A percentile compares a stretch with the other conserved stretches of the same genome.
Conservation (phyloP, 2,888 invertebrate species). For the Dromius quadrimaculatus region DNA sequence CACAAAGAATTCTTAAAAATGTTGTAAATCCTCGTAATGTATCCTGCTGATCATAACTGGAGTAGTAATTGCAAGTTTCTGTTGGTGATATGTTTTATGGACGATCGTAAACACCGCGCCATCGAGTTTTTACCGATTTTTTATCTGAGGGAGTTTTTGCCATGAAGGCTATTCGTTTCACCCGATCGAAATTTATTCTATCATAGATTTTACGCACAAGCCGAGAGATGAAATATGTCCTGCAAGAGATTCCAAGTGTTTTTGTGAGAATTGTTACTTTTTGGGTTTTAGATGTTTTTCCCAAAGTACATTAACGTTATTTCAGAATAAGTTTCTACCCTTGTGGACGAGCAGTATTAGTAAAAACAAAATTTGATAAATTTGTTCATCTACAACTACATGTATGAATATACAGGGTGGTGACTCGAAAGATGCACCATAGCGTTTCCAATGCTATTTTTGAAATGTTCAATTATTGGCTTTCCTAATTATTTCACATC, state of each 20-base stretch:
- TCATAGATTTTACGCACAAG: background rate
- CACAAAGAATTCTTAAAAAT: background rate
- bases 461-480: too few species aligned
- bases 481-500: too few species aligned
- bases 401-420: too few species aligned
- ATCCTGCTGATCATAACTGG: conserved; percentile 12
- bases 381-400: too few species aligned
- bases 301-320: too few species aligned
- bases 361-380: too few species aligned
- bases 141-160: background rate
- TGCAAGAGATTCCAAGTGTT: background rate
- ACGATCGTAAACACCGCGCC: background rate
- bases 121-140: conserved; percentile 14
- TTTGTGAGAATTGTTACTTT: background rate
- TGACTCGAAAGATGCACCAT: too few species aligned
- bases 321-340: too few species aligned
- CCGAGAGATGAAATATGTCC: conserved; percentile 1
- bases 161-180: too few species aligned
- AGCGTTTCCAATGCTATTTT: too few species aligned
- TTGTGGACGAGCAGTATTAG: too few species aligned
- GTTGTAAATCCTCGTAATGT: background rate
- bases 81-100: conserved; percentile 6
- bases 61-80: conserved; percentile 10
- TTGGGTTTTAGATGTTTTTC: background rate
- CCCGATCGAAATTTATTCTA: conserved; percentile 9